A percentile compares a stretch with the other conserved stretches of the same genome.
phyloP scores from a whole-genome alignment of 2,797 vertebrate species.

The Crocidura indochinensis region DNA sequence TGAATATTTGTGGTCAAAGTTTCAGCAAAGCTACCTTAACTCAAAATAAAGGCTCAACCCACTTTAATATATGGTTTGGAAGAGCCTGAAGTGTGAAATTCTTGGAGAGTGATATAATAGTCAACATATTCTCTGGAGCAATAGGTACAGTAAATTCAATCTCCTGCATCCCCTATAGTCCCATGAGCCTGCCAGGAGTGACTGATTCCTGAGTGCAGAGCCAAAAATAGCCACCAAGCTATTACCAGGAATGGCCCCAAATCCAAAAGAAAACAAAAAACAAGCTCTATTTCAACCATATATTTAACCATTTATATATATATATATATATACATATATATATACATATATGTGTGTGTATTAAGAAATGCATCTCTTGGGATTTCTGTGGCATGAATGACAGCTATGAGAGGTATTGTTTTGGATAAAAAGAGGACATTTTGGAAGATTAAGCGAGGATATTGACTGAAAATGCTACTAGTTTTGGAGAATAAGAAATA shows the following conservation, averaged over 20 bases:
- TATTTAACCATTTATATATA: background rate
- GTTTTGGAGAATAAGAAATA: background rate
- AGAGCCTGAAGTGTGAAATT: slow-evolving; percentile 1
- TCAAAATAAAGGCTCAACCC: background rate
- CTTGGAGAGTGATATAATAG: background rate
- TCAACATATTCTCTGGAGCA: background rate
- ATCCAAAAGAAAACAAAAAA: no score
- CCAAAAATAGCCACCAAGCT: no score
- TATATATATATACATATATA: background rate
- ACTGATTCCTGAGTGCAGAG: no score
- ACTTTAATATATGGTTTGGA: background rate
- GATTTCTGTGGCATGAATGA: background rate
- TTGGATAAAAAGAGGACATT: background rate
- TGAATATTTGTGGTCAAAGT: background rate
- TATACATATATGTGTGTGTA: background rate
- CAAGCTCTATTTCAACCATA: background rate
- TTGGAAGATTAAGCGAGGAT: background rate
- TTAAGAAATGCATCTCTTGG: background rate
- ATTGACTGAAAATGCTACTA: background rate
- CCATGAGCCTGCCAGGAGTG: no score
- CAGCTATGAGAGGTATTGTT: slow-evolving; percentile 7
- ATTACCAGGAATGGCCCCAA: no score
- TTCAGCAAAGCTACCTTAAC: background rate
- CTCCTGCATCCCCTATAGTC: no score
- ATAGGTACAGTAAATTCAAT: no score